Base-by-base conservation (phyloP, 2,113 vertebrate genomes). In the Cyanoramphus novaezelandiae region DNA sequence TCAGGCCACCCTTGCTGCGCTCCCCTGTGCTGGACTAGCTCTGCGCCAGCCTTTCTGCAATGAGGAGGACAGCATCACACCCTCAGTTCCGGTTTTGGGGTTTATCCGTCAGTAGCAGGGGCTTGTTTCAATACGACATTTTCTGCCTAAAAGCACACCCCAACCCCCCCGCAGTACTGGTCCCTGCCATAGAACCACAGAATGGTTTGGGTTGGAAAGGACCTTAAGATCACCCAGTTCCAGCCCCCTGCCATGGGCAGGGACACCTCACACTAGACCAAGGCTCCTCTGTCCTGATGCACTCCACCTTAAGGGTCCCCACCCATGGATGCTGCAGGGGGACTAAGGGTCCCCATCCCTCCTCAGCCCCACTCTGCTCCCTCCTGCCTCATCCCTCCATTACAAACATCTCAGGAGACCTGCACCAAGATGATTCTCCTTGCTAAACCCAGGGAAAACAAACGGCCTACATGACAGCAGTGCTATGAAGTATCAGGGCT, bases 321-420 rank as follows among this genome's bases (percentile, higher is more conserved):
- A 37, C 5, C 13, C 18, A 16, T 0, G 0, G 44, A 6, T 95
- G 59, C 24, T 31, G 43, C 28, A 35, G 3, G 9, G 50, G 25
- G 9, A 27, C 9, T 10, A 15, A 86, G 14, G 21, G 13, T 53
- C 7, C 5, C 15, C 9, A 0, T 2, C 33, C 5, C 16, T 35
- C 53, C 69, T 84, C 59, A 62, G 33, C 17, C 39, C 20, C 25
- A 8, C 47, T 43, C 63, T 44, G 70, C 28, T 68, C 44, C n/a
- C 47, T 72, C 47, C 65, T 43, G 21, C 14, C 25, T 37, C 35
- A 68, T 57, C 46, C 41, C 46, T 53, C 62, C 57, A 9, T 10
- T 4, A 0, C n/a, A 63, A 25, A 37, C n/a, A 24, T 11, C 7
- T 9, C 70, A 21, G 9, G 0, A 15, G 10, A n/a, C 25, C 53